Evolutionary conservation across 2,797 vertebrate species (phyloP).

Genomic region (Melanotaenia trifasciata): DNA sequence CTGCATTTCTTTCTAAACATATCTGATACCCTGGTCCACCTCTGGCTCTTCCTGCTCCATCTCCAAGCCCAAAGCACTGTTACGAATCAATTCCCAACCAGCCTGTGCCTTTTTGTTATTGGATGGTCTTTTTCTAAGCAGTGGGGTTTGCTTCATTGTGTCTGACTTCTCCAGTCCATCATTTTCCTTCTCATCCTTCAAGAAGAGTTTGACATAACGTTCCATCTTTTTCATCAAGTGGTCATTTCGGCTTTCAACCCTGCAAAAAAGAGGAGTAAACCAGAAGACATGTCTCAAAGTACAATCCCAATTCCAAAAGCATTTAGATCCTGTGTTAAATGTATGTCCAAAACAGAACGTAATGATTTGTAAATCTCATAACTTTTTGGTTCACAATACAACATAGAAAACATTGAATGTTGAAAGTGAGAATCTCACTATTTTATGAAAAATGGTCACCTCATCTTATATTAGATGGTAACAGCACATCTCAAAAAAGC

Average conservation of each 20-base stretch:
- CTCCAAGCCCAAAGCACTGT: slow-evolving; percentile 75
- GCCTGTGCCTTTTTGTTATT: slow-evolving; percentile 48
- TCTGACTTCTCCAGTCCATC: slow-evolving; percentile 62
- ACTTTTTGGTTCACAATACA: too few relatives aligned
- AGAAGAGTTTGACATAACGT: slow-evolving; percentile 76
- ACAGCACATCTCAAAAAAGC: too few relatives aligned
- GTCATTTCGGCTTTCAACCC: slow-evolving; percentile 83
- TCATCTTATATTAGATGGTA: too few relatives aligned
- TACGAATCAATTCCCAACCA: slow-evolving; percentile 79
- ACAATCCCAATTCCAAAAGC: too few relatives aligned
- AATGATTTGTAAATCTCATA: too few relatives aligned
- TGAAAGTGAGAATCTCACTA: too few relatives aligned
- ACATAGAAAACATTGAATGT: too few relatives aligned
- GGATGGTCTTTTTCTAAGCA: slow-evolving; percentile 35
- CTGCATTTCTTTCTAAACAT: slow-evolving; percentile 50
- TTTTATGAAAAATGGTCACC: too few relatives aligned
- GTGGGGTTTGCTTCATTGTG: slow-evolving; percentile 19
- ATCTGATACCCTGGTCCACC: slow-evolving; percentile 66
- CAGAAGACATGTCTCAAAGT: not conserved
- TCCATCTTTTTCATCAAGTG: slow-evolving; percentile 78
- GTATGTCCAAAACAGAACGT: too few relatives aligned
- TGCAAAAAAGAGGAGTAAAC: slow-evolving; percentile 42
- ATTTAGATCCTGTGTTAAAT: too few relatives aligned
- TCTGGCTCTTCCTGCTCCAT: slow-evolving; percentile 61
- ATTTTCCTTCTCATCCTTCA: slow-evolving; percentile 61